Base-by-base conservation (phyloP, 2,888 invertebrate species). In the Dioctria linearis region DNA sequence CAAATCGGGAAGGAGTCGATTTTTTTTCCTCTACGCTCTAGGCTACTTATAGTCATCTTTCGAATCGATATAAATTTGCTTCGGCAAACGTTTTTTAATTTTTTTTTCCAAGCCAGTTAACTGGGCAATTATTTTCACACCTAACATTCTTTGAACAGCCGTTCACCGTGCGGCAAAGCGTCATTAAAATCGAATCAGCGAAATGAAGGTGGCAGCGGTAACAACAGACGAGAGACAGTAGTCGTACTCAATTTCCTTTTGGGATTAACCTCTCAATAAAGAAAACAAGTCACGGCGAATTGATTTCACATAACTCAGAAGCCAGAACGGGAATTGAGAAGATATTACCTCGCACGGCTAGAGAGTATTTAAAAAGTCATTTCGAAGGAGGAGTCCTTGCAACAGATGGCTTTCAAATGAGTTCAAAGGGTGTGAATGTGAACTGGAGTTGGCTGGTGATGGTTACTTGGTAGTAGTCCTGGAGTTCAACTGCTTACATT, bases 111-210 rank as follows among this genome's bases (percentile, higher is more conserved):
- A 43, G 75, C 61, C 59, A 75, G 75, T 75, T 75, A 75, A 59
- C 75, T 57, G 11, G 78, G 66, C 78, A 78, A 78, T 78, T 78
- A 78, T 78, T 78, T 78, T 78, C 78, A 78, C 78, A 78, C 78
- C 78, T 78, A 75, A 61, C 11, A 59, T 43, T 75, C 75, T 43
- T 39, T 11, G 75, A 75, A 75, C 75, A 75, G 61, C 59, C 42
- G 43, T 51, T 75, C 37, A 43, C 13, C 61, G 42, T 57, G 37
- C 40, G 59, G 59, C 71, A 39, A 42, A 75, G 59, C 43, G 59
- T 59, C 75, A 75, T 75, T 75, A 75, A 75, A 59, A 75, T 75
- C 75, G 75, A 75, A 75, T 75, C 75, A 75, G 75, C 75, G 61
- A 75, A 59, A 57, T 57, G 25, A 57, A 61, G 59, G 57, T 13